These are phyloP conservation scores for Drosophila funebris DNA, from an alignment of 1,140 invertebrate species.

Conservation along the genomic window DNA sequence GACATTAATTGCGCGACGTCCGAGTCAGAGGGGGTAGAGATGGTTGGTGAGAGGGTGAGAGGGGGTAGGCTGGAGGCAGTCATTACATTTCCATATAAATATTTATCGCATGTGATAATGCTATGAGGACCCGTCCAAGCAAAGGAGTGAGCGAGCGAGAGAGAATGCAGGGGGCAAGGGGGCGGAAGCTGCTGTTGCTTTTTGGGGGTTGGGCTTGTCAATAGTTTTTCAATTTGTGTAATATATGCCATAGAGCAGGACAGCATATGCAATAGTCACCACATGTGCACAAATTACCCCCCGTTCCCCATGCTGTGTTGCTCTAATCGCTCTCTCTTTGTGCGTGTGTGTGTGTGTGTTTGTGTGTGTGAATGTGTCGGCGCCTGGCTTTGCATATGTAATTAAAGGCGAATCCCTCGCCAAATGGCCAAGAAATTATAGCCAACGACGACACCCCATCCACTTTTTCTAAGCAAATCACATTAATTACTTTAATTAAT, in stretches of 20 bases:
- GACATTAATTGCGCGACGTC: conserved; percentile 76
- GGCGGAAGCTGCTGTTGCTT: neutral
- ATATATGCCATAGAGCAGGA: conserved; percentile 34
- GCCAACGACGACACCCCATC: neutral
- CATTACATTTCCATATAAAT: conserved; percentile 82
- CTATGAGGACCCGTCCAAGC: conserved; percentile 17
- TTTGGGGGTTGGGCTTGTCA: conserved; percentile 35
- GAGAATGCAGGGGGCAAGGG: neutral
- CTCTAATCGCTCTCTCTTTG: neutral
- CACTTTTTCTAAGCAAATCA: conserved; percentile 45
- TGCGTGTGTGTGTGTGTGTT: too few species aligned
- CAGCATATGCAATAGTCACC: conserved; percentile 48
- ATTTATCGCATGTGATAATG: conserved; percentile 80
- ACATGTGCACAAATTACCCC: conserved; percentile 38
- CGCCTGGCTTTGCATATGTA: conserved; percentile 59
- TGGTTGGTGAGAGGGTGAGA: neutral
- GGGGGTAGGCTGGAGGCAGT: conserved; percentile 19
- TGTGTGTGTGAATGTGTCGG: neutral
- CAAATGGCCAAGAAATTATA: conserved; percentile 61
- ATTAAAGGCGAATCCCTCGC: conserved; percentile 43
- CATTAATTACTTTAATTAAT: conserved; percentile 81
- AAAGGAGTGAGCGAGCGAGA: neutral
- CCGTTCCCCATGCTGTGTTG: neutral
- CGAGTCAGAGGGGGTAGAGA: neutral
- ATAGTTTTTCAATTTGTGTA: conserved; percentile 80